Conservation (phyloP, 2,888 invertebrate species). For the Chouioia cunea region DNA sequence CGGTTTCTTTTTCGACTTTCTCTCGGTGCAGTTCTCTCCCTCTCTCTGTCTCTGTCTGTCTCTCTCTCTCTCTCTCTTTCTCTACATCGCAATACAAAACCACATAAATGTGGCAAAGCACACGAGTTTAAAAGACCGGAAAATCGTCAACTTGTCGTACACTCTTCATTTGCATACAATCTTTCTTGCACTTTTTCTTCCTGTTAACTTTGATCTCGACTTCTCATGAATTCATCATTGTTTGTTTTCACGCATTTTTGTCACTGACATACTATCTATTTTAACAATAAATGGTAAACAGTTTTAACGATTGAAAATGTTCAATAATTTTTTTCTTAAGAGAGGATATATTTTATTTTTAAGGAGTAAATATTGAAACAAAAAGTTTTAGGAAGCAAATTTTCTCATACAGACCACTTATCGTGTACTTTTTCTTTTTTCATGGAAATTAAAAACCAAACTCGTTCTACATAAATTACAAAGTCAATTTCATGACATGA, state of each 20-base stretch:
- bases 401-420: background rate
- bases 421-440: background rate
- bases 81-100: constrained; percentile 9
- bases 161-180: constrained; percentile 30
- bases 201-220: constrained; percentile 6
- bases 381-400: background rate
- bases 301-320: too few species aligned
- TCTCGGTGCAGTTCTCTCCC: constrained; percentile 6
- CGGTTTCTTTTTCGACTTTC: constrained; percentile 28
- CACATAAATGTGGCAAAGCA: constrained; percentile 26
- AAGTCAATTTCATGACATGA: too few species aligned
- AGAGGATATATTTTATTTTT: too few species aligned
- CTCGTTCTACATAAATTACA: too few species aligned
- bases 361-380: too few species aligned
- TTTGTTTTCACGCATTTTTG: background rate
- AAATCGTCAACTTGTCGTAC: constrained; percentile 27
- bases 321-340: too few species aligned
- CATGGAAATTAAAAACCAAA: too few species aligned
- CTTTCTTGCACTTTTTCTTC: background rate
- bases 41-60: too few species aligned
- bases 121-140: constrained; percentile 30
- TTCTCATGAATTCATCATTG: background rate
- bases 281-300: too few species aligned
- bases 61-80: too few species aligned
- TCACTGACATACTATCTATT: too few species aligned